Base-by-base conservation (phyloP, 1,140 invertebrate species). In the Euura lappo region DNA sequence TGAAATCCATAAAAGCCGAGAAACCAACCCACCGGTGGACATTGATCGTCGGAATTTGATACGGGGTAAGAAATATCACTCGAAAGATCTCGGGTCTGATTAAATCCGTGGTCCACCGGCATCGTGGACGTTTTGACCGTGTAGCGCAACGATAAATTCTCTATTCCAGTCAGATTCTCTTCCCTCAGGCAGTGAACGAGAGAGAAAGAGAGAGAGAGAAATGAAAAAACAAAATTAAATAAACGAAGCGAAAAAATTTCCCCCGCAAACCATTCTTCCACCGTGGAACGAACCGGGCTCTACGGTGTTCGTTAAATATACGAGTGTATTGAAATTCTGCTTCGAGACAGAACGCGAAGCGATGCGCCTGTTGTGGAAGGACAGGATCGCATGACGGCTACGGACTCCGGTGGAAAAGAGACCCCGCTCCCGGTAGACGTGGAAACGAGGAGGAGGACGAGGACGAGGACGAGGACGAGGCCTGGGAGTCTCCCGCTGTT, bases 251-350 rank as follows among this genome's bases (percentile, higher is more conserved):
- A 28, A 60, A 60, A 60, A 60, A 6, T 60, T 28, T 60, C 51
- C 13, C 51, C 8, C 51, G 51, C 51, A 60, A 60, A 60, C 51
- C 51, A 60, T 60, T 60, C 51, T 60, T 60, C 6, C 28, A 28
- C 28, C 28, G 28, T 28, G 28, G 51, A 60, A 3, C 51, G 51
- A 6, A 60, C 8, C 3, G 13, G 8, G 51, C 10, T 28, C 28
- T n/a, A 60, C 51, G 51, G 77, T 81, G 81, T 83, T 83, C 79
- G 82, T 83, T 83, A 81, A 82, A 83, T 83, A 82, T 83, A 83
- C 80, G 82, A 82, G 81, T 83, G 82, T 83, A 83, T 83, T 83
- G 82, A 83, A 82, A 83, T 82, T 83, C 81, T 78, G 75, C 76
- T 74, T 81, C 75, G 79, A 81, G 79, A 76, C 77, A 75, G 79